Percentiles rank a stretch among this genome's conserved stretches.
Evolutionary conservation across 2,797 vertebrate species (phyloP).

Genomic region (Cossypha polioptera): DNA sequence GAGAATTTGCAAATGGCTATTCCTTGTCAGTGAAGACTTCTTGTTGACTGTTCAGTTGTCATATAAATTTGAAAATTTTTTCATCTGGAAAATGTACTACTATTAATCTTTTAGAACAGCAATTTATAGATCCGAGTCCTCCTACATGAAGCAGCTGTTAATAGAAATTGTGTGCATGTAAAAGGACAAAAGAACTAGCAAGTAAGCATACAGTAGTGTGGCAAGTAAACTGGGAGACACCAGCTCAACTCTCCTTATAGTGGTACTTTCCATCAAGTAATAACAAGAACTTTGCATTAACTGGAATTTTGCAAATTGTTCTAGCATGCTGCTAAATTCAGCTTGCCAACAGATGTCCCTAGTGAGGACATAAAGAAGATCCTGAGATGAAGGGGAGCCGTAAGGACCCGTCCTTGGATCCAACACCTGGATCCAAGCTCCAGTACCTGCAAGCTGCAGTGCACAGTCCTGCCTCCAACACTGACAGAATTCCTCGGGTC

Average conservation of each 20-base stretch:
- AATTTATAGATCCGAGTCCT: neutral
- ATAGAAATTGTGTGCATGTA: neutral
- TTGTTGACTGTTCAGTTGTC: neutral
- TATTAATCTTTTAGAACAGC: neutral
- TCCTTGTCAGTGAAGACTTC: neutral
- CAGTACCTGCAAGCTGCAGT: neutral
- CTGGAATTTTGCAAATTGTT: neutral
- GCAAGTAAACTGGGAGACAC: neutral
- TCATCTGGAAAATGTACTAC: neutral
- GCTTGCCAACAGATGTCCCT: neutral
- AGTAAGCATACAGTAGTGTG: neutral
- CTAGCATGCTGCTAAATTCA: neutral
- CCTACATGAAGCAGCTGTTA: neutral
- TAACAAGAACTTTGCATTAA: neutral
- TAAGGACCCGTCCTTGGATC: neutral
- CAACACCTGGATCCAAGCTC: neutral
- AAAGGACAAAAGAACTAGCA: neutral
- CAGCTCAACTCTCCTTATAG: neutral
- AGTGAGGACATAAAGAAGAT: neutral
- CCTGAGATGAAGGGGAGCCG: neutral
- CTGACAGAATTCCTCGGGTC: neutral
- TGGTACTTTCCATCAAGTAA: neutral
- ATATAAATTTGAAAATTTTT: neutral
- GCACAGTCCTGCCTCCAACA: neutral
- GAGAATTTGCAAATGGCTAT: neutral